These are phyloP conservation scores for Pasiphila rectangulata DNA, from an alignment of 2,888 invertebrate genomes.

Conservation along the genomic window DNA sequence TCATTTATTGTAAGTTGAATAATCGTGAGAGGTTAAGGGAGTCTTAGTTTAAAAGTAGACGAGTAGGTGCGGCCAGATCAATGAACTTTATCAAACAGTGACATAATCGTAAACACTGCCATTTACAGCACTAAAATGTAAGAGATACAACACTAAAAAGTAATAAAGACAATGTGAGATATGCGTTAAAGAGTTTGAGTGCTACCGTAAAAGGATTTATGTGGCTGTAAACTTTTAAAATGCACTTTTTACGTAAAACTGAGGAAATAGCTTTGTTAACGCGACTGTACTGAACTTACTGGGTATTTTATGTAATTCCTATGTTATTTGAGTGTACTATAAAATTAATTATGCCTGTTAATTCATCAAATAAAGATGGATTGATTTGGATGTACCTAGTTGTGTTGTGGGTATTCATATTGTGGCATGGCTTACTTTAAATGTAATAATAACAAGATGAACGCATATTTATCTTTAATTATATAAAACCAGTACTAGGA, in stretches of 20 bases:
- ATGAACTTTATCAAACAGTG: slow-evolving; percentile 20
- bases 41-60: too few relatives aligned
- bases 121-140: slow-evolving; percentile 25
- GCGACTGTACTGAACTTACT: slow-evolving; percentile 20
- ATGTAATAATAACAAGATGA: too few relatives aligned
- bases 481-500: too few relatives aligned
- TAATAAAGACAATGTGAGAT: slow-evolving; percentile 23
- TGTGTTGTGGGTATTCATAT: too few relatives aligned
- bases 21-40: too few relatives aligned
- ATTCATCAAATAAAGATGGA: too few relatives aligned
- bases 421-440: too few relatives aligned
- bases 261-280: slow-evolving; percentile 20
- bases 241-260: slow-evolving; percentile 23
- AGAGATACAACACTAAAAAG: slow-evolving; percentile 19
- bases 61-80: slow-evolving; percentile 26
- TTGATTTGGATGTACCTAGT: too few relatives aligned
- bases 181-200: slow-evolving; percentile 27
- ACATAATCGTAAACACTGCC: slow-evolving; percentile 33
- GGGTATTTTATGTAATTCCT: neutral
- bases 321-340: slow-evolving; percentile 4
- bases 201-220: slow-evolving; percentile 28
- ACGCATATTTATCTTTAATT: too few relatives aligned
- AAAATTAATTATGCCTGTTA: slow-evolving; percentile 1
- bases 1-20: too few relatives aligned
- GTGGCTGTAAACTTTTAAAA: slow-evolving; percentile 26